phyloP scores from a whole-genome alignment of 2,888 invertebrate species.

The Lampropteryx suffumata region DNA sequence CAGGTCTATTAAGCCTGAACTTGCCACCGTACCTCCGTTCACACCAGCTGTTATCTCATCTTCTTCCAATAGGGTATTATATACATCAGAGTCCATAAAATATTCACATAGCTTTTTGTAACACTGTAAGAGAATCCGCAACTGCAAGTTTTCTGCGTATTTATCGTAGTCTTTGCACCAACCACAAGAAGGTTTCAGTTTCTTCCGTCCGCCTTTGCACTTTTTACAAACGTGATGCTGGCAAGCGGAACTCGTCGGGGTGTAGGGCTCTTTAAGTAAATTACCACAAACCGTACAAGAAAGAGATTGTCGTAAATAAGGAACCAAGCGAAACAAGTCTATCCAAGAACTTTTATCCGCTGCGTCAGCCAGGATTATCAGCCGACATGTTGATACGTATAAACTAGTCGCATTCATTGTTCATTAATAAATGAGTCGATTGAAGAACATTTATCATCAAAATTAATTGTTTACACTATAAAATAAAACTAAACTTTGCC shows the following conservation, averaged over 20 bases:
- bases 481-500: slow-evolving; percentile 47
- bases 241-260: slow-evolving; percentile 90
- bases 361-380: slow-evolving; percentile 89
- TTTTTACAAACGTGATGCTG: slow-evolving; percentile 94
- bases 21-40: slow-evolving; percentile 77
- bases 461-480: slow-evolving; percentile 64
- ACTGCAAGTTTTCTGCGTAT: slow-evolving; percentile 91
- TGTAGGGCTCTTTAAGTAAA: slow-evolving; percentile 90
- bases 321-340: slow-evolving; percentile 91
- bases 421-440: slow-evolving; percentile 50
- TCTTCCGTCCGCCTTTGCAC: slow-evolving; percentile 93
- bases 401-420: slow-evolving; percentile 91
- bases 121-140: slow-evolving; percentile 92
- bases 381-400: slow-evolving; percentile 91
- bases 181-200: slow-evolving; percentile 91
- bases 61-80: slow-evolving; percentile 83
- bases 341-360: slow-evolving; percentile 89
- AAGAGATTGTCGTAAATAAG: slow-evolving; percentile 92
- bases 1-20: slow-evolving; percentile 86
- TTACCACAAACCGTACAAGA: slow-evolving; percentile 95
- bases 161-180: slow-evolving; percentile 93
- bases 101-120: slow-evolving; percentile 95
- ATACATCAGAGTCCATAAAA: slow-evolving; percentile 88
- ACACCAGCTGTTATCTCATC: slow-evolving; percentile 77
- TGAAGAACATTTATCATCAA: slow-evolving; percentile 48